Evolutionary conservation across 2,113 vertebrate genomes (phyloP).

Genomic region (Eretmochelys imbricata): DNA sequence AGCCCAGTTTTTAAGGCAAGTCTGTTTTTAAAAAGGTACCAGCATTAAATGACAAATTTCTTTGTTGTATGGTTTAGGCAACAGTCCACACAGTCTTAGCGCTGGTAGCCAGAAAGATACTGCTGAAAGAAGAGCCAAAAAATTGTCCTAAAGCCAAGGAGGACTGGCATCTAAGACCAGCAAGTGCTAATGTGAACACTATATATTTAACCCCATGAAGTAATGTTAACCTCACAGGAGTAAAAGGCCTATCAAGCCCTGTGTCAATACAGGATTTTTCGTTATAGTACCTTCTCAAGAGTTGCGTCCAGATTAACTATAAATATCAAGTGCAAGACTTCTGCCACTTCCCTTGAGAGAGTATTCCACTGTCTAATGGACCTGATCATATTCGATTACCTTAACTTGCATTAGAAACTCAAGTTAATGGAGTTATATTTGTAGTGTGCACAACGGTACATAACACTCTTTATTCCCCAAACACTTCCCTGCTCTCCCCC

Average conservation of each 20-base stretch:
- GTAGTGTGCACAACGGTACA: not conserved
- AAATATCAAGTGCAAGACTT: not conserved
- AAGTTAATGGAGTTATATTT: not conserved
- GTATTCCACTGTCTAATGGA: not conserved
- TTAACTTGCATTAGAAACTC: not conserved
- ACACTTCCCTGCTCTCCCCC: too few relatives aligned
- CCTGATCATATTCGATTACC: not conserved
- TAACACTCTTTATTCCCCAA: not conserved
- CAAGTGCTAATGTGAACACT: not conserved
- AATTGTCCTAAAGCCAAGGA: not conserved
- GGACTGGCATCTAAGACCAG: not conserved
- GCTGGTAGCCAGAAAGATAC: too few relatives aligned
- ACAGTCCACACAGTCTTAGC: rapidly evolving
- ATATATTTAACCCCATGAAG: not conserved
- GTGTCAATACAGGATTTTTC: not conserved
- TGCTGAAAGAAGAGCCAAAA: not conserved
- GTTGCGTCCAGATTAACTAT: not conserved
- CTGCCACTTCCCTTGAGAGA: not conserved
- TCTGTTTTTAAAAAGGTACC: rapidly evolving
- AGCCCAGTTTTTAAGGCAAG: rapidly evolving
- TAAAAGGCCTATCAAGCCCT: not conserved
- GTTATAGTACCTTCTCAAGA: not conserved
- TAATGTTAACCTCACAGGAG: not conserved
- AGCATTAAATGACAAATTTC: not conserved
- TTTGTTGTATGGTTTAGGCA: rapidly evolving